phyloP scores from a whole-genome alignment of 2,888 invertebrate species.

The Lymantria monacha region DNA sequence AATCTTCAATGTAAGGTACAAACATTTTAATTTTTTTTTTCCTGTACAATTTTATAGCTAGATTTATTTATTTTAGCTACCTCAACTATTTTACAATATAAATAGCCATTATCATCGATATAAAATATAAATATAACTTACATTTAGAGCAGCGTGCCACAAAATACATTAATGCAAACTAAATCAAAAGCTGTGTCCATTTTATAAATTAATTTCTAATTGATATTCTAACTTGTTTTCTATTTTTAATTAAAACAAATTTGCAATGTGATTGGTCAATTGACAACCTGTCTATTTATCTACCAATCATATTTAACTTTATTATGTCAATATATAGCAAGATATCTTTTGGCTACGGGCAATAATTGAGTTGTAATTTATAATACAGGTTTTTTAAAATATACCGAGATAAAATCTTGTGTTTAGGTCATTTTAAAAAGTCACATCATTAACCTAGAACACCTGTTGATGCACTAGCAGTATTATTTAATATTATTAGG shows the following conservation, averaged over 20 bases:
- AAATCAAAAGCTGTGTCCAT: neutral
- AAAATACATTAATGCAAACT: neutral
- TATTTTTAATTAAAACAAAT: neutral
- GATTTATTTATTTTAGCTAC: too few relatives aligned
- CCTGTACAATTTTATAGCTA: too few relatives aligned
- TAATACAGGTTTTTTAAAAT: neutral
- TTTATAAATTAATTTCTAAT: neutral
- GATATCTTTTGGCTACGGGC: neutral
- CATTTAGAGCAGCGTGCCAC: neutral
- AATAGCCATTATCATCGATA: too few relatives aligned
- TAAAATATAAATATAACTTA: neutral
- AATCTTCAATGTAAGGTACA: too few relatives aligned
- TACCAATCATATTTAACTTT: neutral
- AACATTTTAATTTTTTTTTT: too few relatives aligned
- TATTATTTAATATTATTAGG: neutral
- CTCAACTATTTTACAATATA: too few relatives aligned
- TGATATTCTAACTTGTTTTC: neutral
- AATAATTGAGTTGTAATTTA: neutral
- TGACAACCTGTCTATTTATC: neutral
- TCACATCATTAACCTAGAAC: neutral
- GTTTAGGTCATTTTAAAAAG: neutral
- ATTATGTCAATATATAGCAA: neutral
- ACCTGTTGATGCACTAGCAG: neutral
- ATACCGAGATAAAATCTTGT: neutral
- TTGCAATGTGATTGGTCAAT: neutral